Evolutionary conservation across 2,888 invertebrate species (phyloP).

Genomic region (Cerastis rubricosa): DNA sequence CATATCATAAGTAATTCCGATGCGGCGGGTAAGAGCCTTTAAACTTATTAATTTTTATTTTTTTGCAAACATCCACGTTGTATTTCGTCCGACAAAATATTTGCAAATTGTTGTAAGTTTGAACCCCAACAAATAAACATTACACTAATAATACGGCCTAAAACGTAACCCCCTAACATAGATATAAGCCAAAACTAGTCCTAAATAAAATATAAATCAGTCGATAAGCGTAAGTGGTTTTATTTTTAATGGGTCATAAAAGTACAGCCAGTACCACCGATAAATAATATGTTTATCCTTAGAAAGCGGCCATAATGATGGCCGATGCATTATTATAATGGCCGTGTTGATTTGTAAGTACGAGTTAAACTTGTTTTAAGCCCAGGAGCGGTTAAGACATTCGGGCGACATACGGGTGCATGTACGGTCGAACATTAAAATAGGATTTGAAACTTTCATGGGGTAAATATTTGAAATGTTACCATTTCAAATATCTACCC

Average conservation of each 20-base stretch:
- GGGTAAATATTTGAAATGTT: too few species aligned
- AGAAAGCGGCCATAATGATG: conserved; percentile 79
- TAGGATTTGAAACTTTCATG: too few species aligned
- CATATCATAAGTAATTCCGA: too few species aligned
- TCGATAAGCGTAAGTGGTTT: conserved; percentile 66
- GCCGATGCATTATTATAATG: conserved; percentile 80
- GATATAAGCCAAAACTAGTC: conserved; percentile 42
- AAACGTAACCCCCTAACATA: conserved; percentile 35
- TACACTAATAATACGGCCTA: neutral
- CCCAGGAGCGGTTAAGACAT: conserved; percentile 76
- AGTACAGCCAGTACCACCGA: conserved; percentile 67
- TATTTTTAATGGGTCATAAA: conserved; percentile 70
- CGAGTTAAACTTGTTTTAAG: conserved; percentile 68
- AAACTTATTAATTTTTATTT: too few species aligned
- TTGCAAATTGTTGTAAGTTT: neutral
- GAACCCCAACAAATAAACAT: neutral
- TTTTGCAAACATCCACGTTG: neutral
- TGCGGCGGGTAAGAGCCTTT: too few species aligned
- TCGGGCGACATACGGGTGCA: conserved; percentile 65
- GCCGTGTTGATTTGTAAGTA: conserved; percentile 83
- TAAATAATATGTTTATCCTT: conserved; percentile 86
- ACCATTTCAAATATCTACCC: too few species aligned
- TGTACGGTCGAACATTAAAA: neutral
- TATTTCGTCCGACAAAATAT: neutral
- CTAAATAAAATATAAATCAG: conserved; percentile 64